Conservation (phyloP, 2,113 vertebrate genomes). For the Girardinichthys multiradiatus region DNA sequence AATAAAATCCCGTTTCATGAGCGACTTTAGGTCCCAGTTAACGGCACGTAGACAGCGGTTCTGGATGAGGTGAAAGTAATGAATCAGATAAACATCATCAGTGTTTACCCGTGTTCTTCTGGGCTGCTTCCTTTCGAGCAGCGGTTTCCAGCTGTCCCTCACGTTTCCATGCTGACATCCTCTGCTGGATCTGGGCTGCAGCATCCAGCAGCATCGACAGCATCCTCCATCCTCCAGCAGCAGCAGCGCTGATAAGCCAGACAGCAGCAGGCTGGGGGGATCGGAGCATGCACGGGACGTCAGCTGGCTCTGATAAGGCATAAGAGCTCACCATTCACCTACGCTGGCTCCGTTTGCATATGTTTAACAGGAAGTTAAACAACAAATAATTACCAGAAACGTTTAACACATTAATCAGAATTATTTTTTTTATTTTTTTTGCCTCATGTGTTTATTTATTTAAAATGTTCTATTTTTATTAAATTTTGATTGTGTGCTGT, state of each 20-base stretch:
- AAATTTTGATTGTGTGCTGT: not conserved
- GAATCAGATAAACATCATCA: constrained; percentile 5
- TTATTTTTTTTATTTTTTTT: not conserved
- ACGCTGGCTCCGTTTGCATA: constrained; percentile 6
- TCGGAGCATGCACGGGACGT: constrained; percentile 37
- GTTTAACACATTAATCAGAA: not conserved
- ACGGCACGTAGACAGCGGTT: not conserved
- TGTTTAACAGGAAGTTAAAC: not conserved
- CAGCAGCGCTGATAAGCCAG: constrained; percentile 44
- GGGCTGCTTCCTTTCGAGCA: constrained; percentile 10
- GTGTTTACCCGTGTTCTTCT: not conserved
- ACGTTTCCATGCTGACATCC: constrained; percentile 45
- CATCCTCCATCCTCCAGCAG: constrained; percentile 33
- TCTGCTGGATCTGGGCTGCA: constrained; percentile 54
- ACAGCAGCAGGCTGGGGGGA: constrained; percentile 45
- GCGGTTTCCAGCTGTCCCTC: constrained; percentile 21
- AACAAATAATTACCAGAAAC: not conserved
- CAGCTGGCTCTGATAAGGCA: constrained; percentile 38
- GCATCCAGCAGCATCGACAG: constrained; percentile 46
- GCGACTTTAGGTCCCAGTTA: constrained; percentile 19
- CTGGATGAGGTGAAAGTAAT: not conserved
- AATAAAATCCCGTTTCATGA: constrained; percentile 23
- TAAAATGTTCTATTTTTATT: not conserved
- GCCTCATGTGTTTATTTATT: not conserved
- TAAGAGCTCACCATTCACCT: constrained; percentile 15